Conservation (phyloP, 2,797 vertebrate genomes). For the Semotilus atromaculatus region DNA sequence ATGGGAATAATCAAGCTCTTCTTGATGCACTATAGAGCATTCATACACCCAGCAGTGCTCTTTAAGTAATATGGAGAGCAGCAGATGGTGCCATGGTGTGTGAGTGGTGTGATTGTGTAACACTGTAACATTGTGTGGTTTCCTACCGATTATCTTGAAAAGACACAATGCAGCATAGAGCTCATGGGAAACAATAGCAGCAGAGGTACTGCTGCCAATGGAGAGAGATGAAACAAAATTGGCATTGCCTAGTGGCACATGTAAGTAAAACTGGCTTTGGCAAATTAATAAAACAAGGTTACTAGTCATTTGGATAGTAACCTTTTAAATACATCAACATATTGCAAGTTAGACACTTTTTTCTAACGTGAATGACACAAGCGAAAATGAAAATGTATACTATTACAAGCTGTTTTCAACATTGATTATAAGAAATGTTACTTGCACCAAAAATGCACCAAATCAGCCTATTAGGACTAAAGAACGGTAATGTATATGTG, state of each 20-base stretch:
- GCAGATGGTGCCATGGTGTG: slow-evolving; percentile 32
- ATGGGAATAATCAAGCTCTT: not conserved
- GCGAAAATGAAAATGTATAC: not conserved
- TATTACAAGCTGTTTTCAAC: not conserved
- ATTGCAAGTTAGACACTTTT: not conserved
- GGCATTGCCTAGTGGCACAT: not conserved
- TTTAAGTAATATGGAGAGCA: slow-evolving; percentile 19
- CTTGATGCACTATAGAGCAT: slow-evolving; percentile 6
- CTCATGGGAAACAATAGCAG: slow-evolving; percentile 17
- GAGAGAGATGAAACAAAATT: slow-evolving; percentile 23
- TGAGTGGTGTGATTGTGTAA: slow-evolving; percentile 35
- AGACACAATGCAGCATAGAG: slow-evolving; percentile 22
- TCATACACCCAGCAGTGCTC: not conserved
- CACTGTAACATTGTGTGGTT: slow-evolving; percentile 21
- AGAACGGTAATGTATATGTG: too few species aligned
- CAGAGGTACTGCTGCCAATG: slow-evolving; percentile 15
- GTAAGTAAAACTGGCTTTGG: not conserved
- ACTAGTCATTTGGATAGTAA: not conserved
- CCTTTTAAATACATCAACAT: not conserved
- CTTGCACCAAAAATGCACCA: not conserved
- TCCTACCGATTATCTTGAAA: slow-evolving; percentile 31
- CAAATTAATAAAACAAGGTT: slow-evolving; percentile 1
- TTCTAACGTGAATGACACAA: not conserved
- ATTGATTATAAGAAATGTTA: not conserved
- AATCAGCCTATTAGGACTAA: not conserved